Conservation (phyloP, 2,888 invertebrate species). For the Acanthosoma haemorrhoidale region DNA sequence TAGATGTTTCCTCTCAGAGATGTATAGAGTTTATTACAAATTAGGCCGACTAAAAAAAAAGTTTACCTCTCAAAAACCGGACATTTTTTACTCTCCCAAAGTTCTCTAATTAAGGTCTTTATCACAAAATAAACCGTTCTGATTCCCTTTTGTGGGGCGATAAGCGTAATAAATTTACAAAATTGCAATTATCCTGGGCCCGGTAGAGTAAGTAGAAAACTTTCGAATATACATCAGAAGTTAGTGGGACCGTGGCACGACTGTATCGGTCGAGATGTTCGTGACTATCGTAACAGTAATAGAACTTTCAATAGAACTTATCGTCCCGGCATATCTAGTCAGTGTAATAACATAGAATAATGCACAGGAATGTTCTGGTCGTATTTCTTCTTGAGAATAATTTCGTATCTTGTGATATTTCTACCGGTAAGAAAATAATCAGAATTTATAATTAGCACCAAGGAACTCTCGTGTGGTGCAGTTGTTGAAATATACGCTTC, state of each 20-base stretch:
- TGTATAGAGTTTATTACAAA: too few species aligned
- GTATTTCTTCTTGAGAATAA: not conserved
- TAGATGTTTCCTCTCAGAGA: too few species aligned
- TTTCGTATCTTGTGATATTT: not conserved
- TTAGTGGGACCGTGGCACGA: not conserved
- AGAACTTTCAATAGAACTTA: not conserved
- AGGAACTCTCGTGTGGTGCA: too few species aligned
- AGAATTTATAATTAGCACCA: too few species aligned
- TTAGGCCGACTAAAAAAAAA: too few species aligned
- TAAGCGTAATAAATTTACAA: not conserved
- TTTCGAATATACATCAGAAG: constrained; percentile 1
- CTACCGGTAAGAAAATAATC: too few species aligned
- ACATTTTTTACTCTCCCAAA: too few species aligned
- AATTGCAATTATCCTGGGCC: constrained; percentile 10
- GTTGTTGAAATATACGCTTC: too few species aligned
- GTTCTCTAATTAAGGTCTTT: too few species aligned
- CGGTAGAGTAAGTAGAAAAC: not conserved
- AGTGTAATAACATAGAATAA: not conserved
- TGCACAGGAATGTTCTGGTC: not conserved
- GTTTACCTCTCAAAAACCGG: too few species aligned
- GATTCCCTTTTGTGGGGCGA: not conserved
- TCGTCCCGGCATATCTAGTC: not conserved
- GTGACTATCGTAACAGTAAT: not conserved
- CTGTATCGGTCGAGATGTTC: not conserved
- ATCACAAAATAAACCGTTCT: too few species aligned